Evolutionary conservation across 1,140 invertebrate species (phyloP).

Genomic region (Pseudomyrmex concolor): DNA sequence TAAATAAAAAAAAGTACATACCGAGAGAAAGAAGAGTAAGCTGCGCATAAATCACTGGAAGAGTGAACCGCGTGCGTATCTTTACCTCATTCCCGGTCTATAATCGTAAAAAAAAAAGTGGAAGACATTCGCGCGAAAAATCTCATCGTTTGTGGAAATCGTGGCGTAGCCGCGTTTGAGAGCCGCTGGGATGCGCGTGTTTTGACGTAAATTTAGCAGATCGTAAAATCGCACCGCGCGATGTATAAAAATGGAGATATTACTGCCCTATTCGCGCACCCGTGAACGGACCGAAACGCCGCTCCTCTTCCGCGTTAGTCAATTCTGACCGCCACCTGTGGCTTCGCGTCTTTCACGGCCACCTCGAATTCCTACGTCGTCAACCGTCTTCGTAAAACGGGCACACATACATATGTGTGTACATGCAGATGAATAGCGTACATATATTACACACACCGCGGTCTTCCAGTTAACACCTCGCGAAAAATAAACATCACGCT

Average conservation of each 20-base stretch:
- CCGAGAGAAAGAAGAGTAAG: too few species aligned
- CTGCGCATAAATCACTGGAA: neutral
- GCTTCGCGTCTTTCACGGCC: constrained; percentile 67
- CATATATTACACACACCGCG: neutral
- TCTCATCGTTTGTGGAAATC: neutral
- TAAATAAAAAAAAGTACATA: constrained; percentile 5
- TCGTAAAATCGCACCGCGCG: constrained; percentile 32
- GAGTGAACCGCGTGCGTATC: too few species aligned
- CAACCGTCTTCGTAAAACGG: constrained; percentile 32
- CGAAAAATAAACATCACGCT: constrained; percentile 69
- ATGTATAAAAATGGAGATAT: constrained; percentile 54
- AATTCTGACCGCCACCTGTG: constrained; percentile 70
- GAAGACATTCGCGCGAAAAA: constrained; percentile 8
- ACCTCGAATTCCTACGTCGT: constrained; percentile 58
- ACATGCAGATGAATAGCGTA: neutral
- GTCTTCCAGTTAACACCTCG: constrained; percentile 54
- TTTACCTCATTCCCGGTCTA: too few species aligned
- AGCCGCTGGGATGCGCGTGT: constrained; percentile 30
- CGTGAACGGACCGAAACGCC: constrained; percentile 10
- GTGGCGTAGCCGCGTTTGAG: neutral
- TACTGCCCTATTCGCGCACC: constrained; percentile 35
- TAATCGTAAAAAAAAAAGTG: neutral
- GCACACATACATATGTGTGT: neutral
- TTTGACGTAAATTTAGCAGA: constrained; percentile 39
- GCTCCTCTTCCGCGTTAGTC: constrained; percentile 39